Percentiles rank a stretch among this genome's conserved stretches.
Conservation (phyloP, 2,797 vertebrate genomes). For the Novumbra hubbsi region DNA sequence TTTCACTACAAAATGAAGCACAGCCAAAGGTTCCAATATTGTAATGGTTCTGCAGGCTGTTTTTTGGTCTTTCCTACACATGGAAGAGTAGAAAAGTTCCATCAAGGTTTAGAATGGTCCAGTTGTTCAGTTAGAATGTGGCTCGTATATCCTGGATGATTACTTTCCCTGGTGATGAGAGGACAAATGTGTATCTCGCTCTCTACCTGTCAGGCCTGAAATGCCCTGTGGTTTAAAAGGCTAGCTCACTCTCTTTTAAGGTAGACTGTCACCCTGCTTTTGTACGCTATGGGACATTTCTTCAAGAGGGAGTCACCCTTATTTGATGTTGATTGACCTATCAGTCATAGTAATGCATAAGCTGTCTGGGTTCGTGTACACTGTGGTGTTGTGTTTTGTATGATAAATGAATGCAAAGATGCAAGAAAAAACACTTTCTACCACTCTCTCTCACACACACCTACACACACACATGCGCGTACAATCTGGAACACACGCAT, state of each 20-base stretch:
- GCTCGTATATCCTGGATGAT: conserved; percentile 5
- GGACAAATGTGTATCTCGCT: conserved; percentile 9
- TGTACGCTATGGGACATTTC: conserved; percentile 3
- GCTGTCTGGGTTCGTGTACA: conserved; percentile 16
- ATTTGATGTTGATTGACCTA: conserved; percentile 21
- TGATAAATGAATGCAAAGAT: conserved; percentile 33
- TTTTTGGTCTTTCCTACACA: conserved; percentile 14
- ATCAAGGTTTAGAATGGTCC: conserved; percentile 2
- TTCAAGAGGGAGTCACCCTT: conserved; percentile 15
- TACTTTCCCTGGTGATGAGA: conserved; percentile 1
- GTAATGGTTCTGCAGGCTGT: conserved; percentile 24
- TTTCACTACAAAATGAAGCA: conserved; percentile 45
- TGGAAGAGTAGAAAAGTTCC: background rate
- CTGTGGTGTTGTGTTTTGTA: background rate
- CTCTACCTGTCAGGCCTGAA: background rate
- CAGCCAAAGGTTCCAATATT: conserved; percentile 42
- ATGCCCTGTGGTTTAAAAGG: conserved; percentile 10
- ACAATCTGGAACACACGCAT: conserved; percentile 14
- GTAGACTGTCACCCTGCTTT: background rate
- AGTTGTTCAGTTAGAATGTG: background rate
- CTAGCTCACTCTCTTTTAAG: background rate
- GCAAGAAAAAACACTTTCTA: conserved; percentile 5
- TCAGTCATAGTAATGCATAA: conserved; percentile 32
- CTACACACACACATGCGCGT: background rate
- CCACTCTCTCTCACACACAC: conserved; percentile 11